Evolutionary conservation across 2,797 vertebrate genomes (phyloP), one percentile per base, ranked within the genome.

Genomic region (Syndactyla subalaris): DNA sequence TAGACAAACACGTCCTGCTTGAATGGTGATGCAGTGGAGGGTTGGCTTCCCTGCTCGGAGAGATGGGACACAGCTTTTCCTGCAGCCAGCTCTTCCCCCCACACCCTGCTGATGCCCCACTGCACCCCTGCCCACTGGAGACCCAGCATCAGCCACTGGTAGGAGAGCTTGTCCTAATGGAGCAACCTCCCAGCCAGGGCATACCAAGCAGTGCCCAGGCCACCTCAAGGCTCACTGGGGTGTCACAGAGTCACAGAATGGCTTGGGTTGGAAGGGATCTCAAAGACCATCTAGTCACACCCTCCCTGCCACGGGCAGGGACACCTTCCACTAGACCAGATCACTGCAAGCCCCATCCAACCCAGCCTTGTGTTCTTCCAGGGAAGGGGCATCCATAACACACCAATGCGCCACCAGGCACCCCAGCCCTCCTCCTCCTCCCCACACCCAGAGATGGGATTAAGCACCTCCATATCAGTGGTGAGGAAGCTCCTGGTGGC

Each of bases 1-100:
- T 99, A 99, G 76, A 98, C 98, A 71, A 98, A 98, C 88, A 98
- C 97, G 7, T 98, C 98, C 96, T 98, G 98, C 96, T 97, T 98
- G 98, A 98, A 98, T 0, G 98, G 98, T 0, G 98, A 99, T 0
- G 98, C 98, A 1, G 98, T 98, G 24, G 98, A 98, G 0, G 98
- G 98, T 91, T 99, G 99, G 97, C 98, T 98, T 68, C 98, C 98
- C 99, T 99, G 98, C 29, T 16, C 3, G 1, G 59, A 85, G 85
- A 94, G 36, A 94, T 5, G 14, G 57, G 8, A 43, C 65, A 5
- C 0, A 8, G 41, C 41, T 51, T 5, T n/a, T 22, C 3, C 22
- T 12, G 57, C 71, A 20, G 19, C 3, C 67, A 11, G 34, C 9
- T 17, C 12, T 19, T 12, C 17, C 12, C 32, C 62, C 29, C 4